Conservation (phyloP, 2,888 invertebrate genomes). For the Chaetogeoica ovagalla region DNA sequence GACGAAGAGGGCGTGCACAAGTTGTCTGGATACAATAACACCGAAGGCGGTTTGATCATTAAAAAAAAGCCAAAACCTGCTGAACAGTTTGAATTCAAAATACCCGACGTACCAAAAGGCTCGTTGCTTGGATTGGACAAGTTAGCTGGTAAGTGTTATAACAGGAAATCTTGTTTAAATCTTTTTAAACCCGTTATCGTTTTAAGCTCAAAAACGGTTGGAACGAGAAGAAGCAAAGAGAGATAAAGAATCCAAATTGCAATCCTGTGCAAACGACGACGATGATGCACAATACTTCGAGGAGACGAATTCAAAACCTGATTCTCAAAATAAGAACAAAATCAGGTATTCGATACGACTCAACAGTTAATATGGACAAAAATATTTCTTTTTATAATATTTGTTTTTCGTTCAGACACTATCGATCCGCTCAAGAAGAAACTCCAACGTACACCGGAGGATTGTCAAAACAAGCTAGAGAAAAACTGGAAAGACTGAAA, state of each 20-base stretch:
- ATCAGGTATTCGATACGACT: constrained; percentile 22
- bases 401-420: constrained; percentile 64
- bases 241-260: constrained; percentile 57
- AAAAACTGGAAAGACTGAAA: constrained; percentile 57
- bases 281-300: constrained; percentile 57
- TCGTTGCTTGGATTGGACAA: constrained; percentile 83
- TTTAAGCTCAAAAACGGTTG: constrained; percentile 58
- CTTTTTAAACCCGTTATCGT: constrained; percentile 2
- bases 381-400: neutral
- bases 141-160: constrained; percentile 66
- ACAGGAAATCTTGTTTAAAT: neutral
- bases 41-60: constrained; percentile 72
- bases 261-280: constrained; percentile 68
- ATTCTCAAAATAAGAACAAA: constrained; percentile 53
- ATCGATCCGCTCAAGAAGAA: constrained; percentile 79
- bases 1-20: constrained; percentile 69
- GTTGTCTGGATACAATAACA: constrained; percentile 69
- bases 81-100: constrained; percentile 65
- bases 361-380: neutral
- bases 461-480: constrained; percentile 73
- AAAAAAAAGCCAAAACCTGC: constrained; percentile 67
- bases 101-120: constrained; percentile 65
- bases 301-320: neutral
- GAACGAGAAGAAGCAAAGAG: constrained; percentile 58
- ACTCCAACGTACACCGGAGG: constrained; percentile 95